phyloP scores from a whole-genome alignment of 1,140 invertebrate genomes.

The Lucilia sericata region DNA sequence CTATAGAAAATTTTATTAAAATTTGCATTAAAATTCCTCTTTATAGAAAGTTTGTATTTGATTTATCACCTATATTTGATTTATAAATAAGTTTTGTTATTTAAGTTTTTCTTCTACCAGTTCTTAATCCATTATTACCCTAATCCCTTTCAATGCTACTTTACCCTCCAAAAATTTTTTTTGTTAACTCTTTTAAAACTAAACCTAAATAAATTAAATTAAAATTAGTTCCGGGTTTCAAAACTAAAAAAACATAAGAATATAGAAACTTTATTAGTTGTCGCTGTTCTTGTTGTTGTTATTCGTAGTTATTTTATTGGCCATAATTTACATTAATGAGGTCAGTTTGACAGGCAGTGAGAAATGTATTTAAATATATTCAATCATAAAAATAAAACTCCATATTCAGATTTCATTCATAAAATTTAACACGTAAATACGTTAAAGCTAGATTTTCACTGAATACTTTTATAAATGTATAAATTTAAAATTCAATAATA shows the following conservation, averaged over 20 bases:
- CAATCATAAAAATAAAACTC: slow-evolving; percentile 30
- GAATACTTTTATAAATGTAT: not conserved
- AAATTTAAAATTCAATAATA: not conserved
- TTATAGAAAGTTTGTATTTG: too few relatives aligned
- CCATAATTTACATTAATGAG: slow-evolving; percentile 42
- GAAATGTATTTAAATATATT: slow-evolving; percentile 32
- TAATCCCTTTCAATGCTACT: too few relatives aligned
- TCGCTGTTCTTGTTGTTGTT: too few relatives aligned
- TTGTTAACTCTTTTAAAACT: too few relatives aligned
- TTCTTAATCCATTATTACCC: too few relatives aligned
- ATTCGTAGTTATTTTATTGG: not conserved
- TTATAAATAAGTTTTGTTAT: too few relatives aligned
- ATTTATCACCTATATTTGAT: too few relatives aligned
- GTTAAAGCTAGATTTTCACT: not conserved
- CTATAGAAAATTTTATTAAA: too few relatives aligned
- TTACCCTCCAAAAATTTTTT: too few relatives aligned
- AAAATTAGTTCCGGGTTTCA: slow-evolving; percentile 27
- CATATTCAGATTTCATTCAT: slow-evolving; percentile 36
- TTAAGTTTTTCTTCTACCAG: too few relatives aligned
- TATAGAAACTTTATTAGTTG: too few relatives aligned
- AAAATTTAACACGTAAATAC: slow-evolving; percentile 5
- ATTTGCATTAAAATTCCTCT: too few relatives aligned
- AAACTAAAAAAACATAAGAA: not conserved
- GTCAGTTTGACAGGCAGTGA: slow-evolving; percentile 39
- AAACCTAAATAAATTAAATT: not conserved